Base-by-base conservation (phyloP, 2,797 vertebrate species). In the Pipistrellus pygmaeus region DNA sequence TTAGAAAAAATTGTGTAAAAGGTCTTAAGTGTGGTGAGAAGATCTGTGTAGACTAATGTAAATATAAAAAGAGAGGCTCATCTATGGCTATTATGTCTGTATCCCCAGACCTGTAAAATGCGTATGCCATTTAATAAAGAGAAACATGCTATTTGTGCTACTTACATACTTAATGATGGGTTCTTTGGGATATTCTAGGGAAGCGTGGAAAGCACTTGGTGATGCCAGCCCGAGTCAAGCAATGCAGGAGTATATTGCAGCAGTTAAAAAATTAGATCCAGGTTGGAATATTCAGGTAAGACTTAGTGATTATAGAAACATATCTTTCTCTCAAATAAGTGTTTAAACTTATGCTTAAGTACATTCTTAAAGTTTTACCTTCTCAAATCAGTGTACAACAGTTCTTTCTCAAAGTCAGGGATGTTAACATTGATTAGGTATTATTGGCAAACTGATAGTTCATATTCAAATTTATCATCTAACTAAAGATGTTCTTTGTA, bases 201-300 rank as follows among this genome's bases (percentile, higher is more conserved):
- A 99, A 97, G 99, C 99, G 2, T 99, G 99, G 99, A 99, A 99
- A 97, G 99, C 99, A 77, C 98, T 99, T 78, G 99, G 98, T 46
- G 99, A 99, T 96, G 99, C 98, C 98, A 99, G 98, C 83, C 96
- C 98, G 8, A 98, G 98, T 60, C 99, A 99, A 96, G 99, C 99
- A 44, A 99, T 99, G 99, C 98, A 98, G 97, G 99, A 99, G 77
- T 99, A 99, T 51, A 97, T 99, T 35, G 98, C 99, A 44, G 98
- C 98, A 57, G 99, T 99, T 95, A 99, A 99, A 90, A 98, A 98
- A 91, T 97, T 99, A 93, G 99, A 99, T 96, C 99, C 99, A 88
- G 98, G 98, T 27, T 99, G 99, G 98, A 98, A 98, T 96, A 98
- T 98, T 23, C 99, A 99, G 99, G 99, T 99, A 99, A 98, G 97